Conservation (phyloP, 1,140 invertebrate species). For the Drosophila tropicalis region DNA sequence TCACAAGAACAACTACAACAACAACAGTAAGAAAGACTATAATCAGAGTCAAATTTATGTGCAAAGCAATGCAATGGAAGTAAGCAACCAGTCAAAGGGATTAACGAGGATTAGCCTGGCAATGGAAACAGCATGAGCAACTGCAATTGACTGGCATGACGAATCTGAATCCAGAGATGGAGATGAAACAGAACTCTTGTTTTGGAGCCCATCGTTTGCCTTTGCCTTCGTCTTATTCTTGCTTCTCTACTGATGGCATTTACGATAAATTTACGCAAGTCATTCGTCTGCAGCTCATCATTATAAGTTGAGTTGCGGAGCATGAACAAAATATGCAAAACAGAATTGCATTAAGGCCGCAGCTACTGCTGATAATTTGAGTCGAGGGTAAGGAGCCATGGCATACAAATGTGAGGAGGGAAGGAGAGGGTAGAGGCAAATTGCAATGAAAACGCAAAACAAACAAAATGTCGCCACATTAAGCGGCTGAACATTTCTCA, state of each 20-base stretch:
- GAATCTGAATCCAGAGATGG: conserved; percentile 39
- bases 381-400: conserved; percentile 2
- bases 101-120: conserved; percentile 72
- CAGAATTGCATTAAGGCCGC: conserved; percentile 28
- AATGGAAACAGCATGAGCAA: conserved; percentile 20
- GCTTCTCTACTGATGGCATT: conserved; percentile 68
- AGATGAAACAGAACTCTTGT: conserved; percentile 11
- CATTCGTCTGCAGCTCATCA: conserved; percentile 81
- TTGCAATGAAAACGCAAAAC: conserved; percentile 40
- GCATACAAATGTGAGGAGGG: conserved; percentile 19
- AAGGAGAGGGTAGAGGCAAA: conserved; percentile 17
- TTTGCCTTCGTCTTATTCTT: conserved; percentile 1
- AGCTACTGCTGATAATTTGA: conserved; percentile 53
- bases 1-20: conserved; percentile 32
- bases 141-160: conserved; percentile 48
- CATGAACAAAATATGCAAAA: conserved; percentile 67
- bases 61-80: conserved; percentile 26
- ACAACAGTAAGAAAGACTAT: conserved; percentile 36
- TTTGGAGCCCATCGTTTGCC: not conserved
- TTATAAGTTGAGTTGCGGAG: conserved; percentile 57
- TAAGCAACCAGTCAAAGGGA: conserved; percentile 49
- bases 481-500: conserved; percentile 77
- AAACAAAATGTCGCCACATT: conserved; percentile 80
- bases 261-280: conserved; percentile 83
- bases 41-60: conserved; percentile 64